phyloP scores from a whole-genome alignment of 92 coral and sea anemone genomes.

The Hydrozoanthus gracilis region DNA sequence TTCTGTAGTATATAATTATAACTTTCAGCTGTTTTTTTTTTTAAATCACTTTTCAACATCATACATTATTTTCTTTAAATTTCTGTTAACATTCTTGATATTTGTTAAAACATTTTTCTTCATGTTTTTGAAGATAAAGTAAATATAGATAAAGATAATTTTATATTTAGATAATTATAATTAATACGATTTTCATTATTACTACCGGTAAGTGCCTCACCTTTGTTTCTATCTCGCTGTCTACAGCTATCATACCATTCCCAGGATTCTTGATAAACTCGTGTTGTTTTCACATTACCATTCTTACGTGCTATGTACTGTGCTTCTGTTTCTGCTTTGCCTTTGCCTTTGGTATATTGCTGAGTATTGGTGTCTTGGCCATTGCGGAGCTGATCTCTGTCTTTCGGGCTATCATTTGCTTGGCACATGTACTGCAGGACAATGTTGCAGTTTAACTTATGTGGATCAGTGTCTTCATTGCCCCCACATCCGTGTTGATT shows the following conservation, averaged over 20 bases:
- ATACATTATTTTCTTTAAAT: too few species aligned
- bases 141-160: too few species aligned
- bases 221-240: slow-evolving; percentile 82
- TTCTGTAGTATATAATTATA: too few species aligned
- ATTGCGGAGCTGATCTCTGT: slow-evolving; percentile 73
- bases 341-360: slow-evolving; percentile 53
- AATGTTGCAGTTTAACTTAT: slow-evolving; percentile 89
- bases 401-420: slow-evolving; percentile 34
- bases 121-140: too few species aligned
- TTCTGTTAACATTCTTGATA: too few species aligned
- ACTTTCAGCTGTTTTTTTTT: too few species aligned
- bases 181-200: too few species aligned
- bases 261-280: slow-evolving; percentile 91
- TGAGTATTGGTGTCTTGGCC: slow-evolving; percentile 87
- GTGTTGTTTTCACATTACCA: slow-evolving; percentile 53
- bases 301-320: slow-evolving; percentile 66
- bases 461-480: slow-evolving; percentile 86
- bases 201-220: slow-evolving; percentile 21
- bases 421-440: slow-evolving; percentile 96
- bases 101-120: too few species aligned
- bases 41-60: too few species aligned
- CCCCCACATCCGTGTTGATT: slow-evolving; percentile 99
- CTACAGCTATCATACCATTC: slow-evolving; percentile 96
- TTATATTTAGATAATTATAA: too few species aligned
- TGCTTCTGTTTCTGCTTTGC: slow-evolving; percentile 49